Conservation (phyloP, 2,113 vertebrate genomes). For the Genyomyrus donnyi region DNA sequence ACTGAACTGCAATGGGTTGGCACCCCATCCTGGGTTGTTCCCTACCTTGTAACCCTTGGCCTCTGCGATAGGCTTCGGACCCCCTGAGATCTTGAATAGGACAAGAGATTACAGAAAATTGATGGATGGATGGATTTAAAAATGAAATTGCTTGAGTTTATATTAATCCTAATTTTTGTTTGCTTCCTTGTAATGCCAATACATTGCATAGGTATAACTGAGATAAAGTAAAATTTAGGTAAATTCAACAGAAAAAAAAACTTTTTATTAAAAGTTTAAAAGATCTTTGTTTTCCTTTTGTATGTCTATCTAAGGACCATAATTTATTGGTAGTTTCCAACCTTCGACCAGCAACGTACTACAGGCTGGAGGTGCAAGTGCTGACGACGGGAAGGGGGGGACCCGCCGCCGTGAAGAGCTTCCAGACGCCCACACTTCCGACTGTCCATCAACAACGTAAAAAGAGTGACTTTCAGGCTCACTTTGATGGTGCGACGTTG, state of each 20-base stretch:
- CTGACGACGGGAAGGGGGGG: conserved; percentile 79
- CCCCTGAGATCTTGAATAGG: not conserved
- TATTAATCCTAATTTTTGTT: not conserved
- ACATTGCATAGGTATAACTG: not conserved
- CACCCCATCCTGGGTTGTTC: not conserved
- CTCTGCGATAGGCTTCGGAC: not conserved
- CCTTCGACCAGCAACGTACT: conserved; percentile 76
- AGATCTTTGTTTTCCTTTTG: not conserved
- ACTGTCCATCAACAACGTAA: conserved; percentile 67
- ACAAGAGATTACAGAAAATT: not conserved
- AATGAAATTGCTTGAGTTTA: not conserved
- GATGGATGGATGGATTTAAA: not conserved
- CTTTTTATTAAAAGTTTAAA: not conserved
- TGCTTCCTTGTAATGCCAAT: not conserved
- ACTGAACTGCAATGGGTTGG: not conserved
- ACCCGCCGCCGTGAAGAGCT: conserved; percentile 76
- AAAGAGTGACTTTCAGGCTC: conserved; percentile 24
- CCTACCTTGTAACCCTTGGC: not conserved
- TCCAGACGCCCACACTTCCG: conserved; percentile 70
- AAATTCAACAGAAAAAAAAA: not conserved
- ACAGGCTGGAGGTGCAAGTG: conserved; percentile 85
- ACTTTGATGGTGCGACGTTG: not conserved
- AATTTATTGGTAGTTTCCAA: conserved; percentile 73
- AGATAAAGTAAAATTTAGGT: not conserved
- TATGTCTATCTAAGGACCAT: conserved; percentile 63